Evolutionary conservation across 2,888 invertebrate genomes (phyloP), one percentile per base, ranked within the genome.

Genomic region (Nemoura dubitans): DNA sequence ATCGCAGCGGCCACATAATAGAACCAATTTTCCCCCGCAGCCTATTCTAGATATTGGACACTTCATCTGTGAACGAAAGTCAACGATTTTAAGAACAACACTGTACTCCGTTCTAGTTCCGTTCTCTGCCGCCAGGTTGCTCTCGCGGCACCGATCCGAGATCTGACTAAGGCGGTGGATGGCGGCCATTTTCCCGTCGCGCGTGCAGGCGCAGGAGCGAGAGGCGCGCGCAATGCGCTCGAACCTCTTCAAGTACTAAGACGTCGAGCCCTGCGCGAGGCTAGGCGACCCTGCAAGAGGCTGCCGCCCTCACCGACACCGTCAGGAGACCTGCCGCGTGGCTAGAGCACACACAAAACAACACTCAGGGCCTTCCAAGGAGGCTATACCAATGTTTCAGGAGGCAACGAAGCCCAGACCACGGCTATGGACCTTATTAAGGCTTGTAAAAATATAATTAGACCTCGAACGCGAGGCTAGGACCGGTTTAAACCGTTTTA

Each of bases 101-200:
- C n/a, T n/a, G n/a, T n/a, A 36, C 36, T 36, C 16, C 2, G 16
- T 21, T 59, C 59, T 59, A 59, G 21, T 59, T 59, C 59, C 59
- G 21, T 59, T 21, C 87, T 59, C 59, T 59, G 59, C 59, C 59
- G 14, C 59, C 59, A 59, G 88, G 76, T 87, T 89, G n/a, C 89
- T 88, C 86, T 87, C 88, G 76, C 85, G 89, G 87, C 89, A 89
- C 80, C 88, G 89, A 85, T 90, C 89, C 87, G 89, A 89, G 87
- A 90, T 90, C 89, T 90, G 90, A 90, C 90, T 90, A 90, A 89
- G 89, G 88, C 83, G 87, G 43, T 85, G 86, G 86, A 27, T 86
- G 80, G 43, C 81, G 30, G 28, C 85, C 86, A 43, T 81, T 80
- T 81, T 78, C 26, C 86, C 86, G 42, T n/a, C 77, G n/a, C 86